Percentiles rank a stretch among this genome's conserved stretches.
phyloP scores from a whole-genome alignment of 2,888 invertebrate species.

The Ennomos fuscantarius region DNA sequence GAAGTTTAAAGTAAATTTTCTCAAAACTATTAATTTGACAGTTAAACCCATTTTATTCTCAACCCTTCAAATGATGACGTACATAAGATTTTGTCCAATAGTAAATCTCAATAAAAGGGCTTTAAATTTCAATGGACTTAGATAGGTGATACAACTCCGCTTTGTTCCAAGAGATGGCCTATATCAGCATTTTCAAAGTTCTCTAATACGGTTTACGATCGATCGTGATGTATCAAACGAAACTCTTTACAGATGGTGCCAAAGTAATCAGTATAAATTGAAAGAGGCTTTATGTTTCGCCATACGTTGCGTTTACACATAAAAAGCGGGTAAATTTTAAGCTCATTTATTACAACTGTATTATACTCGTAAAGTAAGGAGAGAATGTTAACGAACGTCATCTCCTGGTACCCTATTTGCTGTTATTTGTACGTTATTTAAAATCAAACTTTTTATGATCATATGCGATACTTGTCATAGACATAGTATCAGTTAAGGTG shows the following conservation, averaged over 20 bases:
- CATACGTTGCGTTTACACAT: conserved; percentile 27
- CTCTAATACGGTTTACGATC: conserved; percentile 50
- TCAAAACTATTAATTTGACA: no score
- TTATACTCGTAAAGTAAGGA: conserved; percentile 12
- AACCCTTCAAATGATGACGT: no score
- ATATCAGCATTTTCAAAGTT: conserved; percentile 53
- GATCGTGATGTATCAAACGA: conserved; percentile 42
- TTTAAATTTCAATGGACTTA: no score
- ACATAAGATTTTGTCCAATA: no score
- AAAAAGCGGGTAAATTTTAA: conserved; percentile 25
- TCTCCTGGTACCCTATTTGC: background rate
- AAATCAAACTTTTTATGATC: background rate
- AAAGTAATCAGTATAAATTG: conserved; percentile 53
- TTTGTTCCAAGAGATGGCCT: conserved; percentile 42
- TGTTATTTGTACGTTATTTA: background rate
- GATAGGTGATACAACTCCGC: background rate
- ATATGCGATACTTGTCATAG: background rate
- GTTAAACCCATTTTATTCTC: no score
- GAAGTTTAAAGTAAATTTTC: no score
- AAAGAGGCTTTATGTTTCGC: conserved; percentile 44
- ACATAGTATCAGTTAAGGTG: background rate
- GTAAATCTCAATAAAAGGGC: no score
- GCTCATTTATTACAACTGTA: conserved; percentile 37
- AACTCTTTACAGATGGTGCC: conserved; percentile 48
- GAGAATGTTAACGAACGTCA: background rate